These are phyloP conservation scores for Triplophysa rosa DNA, from an alignment of 2,113 vertebrate genomes.

Conservation along the genomic window DNA sequence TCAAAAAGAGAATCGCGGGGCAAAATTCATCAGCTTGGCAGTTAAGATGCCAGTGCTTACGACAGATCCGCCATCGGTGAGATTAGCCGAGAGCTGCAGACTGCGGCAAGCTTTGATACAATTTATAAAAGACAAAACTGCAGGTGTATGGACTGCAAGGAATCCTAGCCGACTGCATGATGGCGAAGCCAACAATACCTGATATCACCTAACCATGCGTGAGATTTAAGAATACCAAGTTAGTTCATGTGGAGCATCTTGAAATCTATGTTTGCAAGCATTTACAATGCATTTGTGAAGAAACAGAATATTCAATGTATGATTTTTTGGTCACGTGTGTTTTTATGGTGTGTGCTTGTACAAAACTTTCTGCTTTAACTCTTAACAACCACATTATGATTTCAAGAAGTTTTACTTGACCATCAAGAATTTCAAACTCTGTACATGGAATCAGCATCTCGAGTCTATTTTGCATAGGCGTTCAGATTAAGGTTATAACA, in stretches of 20 bases:
- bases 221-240: background rate
- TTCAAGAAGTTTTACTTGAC: background rate
- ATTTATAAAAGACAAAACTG: conserved; percentile 20
- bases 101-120: background rate
- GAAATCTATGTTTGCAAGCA: background rate
- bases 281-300: background rate
- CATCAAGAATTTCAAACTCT: background rate
- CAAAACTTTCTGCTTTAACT: background rate
- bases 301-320: background rate
- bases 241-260: background rate
- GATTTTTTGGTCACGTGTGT: background rate
- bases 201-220: background rate
- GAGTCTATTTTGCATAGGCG: conserved; percentile 32
- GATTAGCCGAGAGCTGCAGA: conserved; percentile 10
- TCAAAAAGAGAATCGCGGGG: conserved; percentile 39
- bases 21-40: conserved; percentile 44
- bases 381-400: background rate
- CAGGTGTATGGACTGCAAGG: background rate
- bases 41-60: background rate
- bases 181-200: background rate
- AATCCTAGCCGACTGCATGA: background rate
- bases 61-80: conserved; percentile 40
- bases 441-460: background rate
- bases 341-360: background rate
- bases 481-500: conserved; percentile 16